phyloP scores from a whole-genome alignment of 2,113 vertebrate species.

The Gobio gobio region DNA sequence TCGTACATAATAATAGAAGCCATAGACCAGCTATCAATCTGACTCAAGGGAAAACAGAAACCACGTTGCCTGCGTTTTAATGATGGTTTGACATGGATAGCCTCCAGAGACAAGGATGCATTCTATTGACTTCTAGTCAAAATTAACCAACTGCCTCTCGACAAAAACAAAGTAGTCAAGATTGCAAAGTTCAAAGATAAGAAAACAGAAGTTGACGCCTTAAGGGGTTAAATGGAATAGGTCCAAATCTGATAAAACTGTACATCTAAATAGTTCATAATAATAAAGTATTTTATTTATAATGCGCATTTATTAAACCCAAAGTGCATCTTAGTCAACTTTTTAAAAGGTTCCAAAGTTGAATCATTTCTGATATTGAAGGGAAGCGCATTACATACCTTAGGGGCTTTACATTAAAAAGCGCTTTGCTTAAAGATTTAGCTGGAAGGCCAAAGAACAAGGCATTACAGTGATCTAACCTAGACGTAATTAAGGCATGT shows the following conservation, averaged over 20 bases:
- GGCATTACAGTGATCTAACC: no score
- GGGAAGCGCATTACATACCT: no score
- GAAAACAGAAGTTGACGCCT: background rate
- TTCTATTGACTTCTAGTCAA: background rate
- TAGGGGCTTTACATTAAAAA: no score
- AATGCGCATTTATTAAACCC: no score
- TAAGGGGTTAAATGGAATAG: background rate
- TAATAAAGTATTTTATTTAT: no score
- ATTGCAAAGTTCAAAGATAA: background rate
- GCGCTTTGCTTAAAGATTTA: no score
- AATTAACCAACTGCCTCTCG: background rate
- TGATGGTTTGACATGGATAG: conserved; percentile 28
- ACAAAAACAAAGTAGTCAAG: background rate
- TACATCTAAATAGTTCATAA: no score
- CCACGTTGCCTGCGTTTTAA: conserved; percentile 22
- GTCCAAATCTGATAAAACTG: background rate
- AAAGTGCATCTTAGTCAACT: no score
- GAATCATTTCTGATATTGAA: no score
- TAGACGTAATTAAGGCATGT: no score
- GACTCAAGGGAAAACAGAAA: conserved; percentile 18
- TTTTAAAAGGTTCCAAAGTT: no score
- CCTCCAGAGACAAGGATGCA: background rate
- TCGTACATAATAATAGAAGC: conserved; percentile 16
- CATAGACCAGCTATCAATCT: conserved; percentile 26
- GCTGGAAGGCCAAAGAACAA: no score